Evolutionary conservation across 2,797 vertebrate species (phyloP).

Genomic region (Clarias laeviceps): DNA sequence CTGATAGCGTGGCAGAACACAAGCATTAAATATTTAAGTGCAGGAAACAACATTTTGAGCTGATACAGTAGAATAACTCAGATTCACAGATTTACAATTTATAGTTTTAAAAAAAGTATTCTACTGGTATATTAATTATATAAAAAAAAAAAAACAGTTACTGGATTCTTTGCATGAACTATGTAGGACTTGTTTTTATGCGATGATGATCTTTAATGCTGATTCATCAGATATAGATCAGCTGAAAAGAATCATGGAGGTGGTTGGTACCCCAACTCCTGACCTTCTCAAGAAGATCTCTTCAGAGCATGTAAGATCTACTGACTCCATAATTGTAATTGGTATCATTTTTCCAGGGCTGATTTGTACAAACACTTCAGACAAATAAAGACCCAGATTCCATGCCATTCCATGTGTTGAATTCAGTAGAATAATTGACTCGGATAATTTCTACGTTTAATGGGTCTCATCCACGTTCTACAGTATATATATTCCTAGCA

Average conservation of each 20-base stretch:
- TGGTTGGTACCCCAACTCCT: constrained; percentile 93
- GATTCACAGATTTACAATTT: neutral
- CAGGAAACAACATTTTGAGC: neutral
- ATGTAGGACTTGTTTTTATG: neutral
- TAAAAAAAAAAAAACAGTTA: too few relatives aligned
- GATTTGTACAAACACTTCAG: neutral
- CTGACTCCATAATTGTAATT: neutral
- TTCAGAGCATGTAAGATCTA: constrained; percentile 89
- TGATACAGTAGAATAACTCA: neutral
- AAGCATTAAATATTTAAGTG: constrained; percentile 2
- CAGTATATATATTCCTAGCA: neutral
- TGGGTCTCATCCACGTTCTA: neutral
- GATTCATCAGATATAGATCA: constrained; percentile 89
- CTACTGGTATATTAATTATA: neutral
- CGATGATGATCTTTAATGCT: constrained; percentile 26
- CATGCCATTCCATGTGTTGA: neutral
- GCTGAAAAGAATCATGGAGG: constrained; percentile 97
- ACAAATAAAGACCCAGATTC: neutral
- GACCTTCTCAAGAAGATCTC: constrained; percentile 96
- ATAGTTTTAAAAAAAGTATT: too few relatives aligned
- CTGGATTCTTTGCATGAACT: too few relatives aligned
- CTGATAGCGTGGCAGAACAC: constrained; percentile 19
- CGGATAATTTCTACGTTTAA: neutral
- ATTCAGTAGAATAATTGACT: neutral
- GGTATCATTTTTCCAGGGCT: neutral